Base-by-base conservation (phyloP, 2,797 vertebrate species). In the Lophura swinhoii region DNA sequence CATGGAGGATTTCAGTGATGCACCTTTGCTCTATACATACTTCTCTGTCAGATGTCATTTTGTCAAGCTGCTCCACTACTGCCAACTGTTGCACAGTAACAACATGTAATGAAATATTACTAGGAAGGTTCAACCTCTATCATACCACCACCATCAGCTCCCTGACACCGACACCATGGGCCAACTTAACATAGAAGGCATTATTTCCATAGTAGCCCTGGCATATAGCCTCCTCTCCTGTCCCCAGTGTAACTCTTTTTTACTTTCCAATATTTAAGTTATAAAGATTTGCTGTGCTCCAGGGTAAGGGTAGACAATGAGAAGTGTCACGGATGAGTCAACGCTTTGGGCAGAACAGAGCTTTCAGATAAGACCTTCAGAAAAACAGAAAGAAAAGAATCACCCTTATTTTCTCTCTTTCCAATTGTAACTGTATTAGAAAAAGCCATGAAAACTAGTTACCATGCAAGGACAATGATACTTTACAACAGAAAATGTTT, bases 311-410 rank as follows among this genome's bases (percentile, higher is more conserved):
- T 63, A 46, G 73, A 80, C 75, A 56, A 70, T 85, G 66, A 77
- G 59, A 89, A 87, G 73, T 75, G 56, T 73, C 59, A 29, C 37
- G 74, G 70, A 67, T 91, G 84, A 93, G 49, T 80, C 84, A 92
- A 89, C 66, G 43, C 67, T 91, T 85, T 14, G 60, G 67, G 73
- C 43, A 87, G 67, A 84, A 87, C 46, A 63, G 59, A 89, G 67
- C 67, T 93, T 94, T 85, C 88, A 96, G 69, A 91, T 74, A 92
- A 92, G 91, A 67, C 41, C 73, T 49, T 89, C 79, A 83, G 67
- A 92, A 89, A 91, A 95, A 67, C n/a, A 93, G 84, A 95, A 95
- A 85, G 88, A 89, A 59, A 91, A 84, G 67, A 64, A 88, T 92
- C 93, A 92, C 59, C 90, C 87, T 87, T 58, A 79, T n/a, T 41